Evolutionary conservation across 2,113 vertebrate genomes (phyloP).

Genomic region (Atractosteus spatula): DNA sequence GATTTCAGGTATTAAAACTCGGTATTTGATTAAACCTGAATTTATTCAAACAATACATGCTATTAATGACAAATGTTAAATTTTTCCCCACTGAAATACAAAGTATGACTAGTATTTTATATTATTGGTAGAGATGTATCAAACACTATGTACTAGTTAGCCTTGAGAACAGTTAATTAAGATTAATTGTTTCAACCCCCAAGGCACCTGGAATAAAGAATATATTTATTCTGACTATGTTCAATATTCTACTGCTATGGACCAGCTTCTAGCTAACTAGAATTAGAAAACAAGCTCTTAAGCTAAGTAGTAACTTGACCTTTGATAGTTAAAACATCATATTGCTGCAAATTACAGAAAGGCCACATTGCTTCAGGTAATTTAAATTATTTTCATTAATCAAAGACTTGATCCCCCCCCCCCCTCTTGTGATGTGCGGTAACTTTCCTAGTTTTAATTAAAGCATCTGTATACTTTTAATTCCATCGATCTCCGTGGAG

Average conservation of each 20-base stretch:
- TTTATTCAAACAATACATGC: no score
- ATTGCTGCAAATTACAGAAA: slow-evolving; percentile 1
- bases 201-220: background rate
- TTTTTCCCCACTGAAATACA: no score
- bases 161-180: background rate
- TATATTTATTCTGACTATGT: background rate
- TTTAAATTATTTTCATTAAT: slow-evolving; percentile 84
- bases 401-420: slow-evolving; percentile 74
- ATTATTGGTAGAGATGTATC: background rate
- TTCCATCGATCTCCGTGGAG: slow-evolving; percentile 77
- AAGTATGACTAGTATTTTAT: background rate
- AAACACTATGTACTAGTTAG: background rate
- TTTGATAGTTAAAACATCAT: background rate
- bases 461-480: slow-evolving; percentile 85
- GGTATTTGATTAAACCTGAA: no score
- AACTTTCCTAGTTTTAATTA: slow-evolving; percentile 83
- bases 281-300: background rate
- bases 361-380: slow-evolving; percentile 75
- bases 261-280: background rate
- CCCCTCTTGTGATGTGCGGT: slow-evolving; percentile 66
- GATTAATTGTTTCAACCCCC: background rate
- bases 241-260: background rate
- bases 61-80: no score
- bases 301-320: background rate
- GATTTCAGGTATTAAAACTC: no score